These are phyloP conservation scores for Caenorhabditis plicata DNA, from an alignment of 2,888 invertebrate genomes.

Conservation along the genomic window DNA sequence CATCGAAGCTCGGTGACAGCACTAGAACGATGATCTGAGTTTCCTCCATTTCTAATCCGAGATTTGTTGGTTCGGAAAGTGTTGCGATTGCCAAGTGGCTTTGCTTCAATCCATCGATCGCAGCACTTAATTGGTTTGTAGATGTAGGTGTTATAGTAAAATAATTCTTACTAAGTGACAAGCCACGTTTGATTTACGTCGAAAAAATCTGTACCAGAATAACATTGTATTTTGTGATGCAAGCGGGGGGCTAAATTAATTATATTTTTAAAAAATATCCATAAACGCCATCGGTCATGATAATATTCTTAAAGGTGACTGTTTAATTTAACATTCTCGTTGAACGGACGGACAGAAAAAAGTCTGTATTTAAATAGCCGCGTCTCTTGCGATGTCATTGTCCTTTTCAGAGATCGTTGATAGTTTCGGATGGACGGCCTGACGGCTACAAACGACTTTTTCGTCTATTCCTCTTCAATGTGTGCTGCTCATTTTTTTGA, in stretches of 20 bases:
- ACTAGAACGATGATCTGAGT: constrained; percentile 43
- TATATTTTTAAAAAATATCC: too few species aligned
- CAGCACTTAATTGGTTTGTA: constrained; percentile 32
- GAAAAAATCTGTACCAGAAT: constrained; percentile 33
- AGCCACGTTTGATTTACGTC: constrained; percentile 50
- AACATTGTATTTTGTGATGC: constrained; percentile 36
- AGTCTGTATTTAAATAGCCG: too few species aligned
- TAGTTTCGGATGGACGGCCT: too few species aligned
- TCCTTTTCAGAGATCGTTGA: too few species aligned
- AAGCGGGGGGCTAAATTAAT: constrained; percentile 29
- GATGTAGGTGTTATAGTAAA: neutral
- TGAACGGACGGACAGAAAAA: too few species aligned
- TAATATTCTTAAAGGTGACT: too few species aligned
- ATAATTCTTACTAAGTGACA: constrained; percentile 34
- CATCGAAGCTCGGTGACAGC: constrained; percentile 41
- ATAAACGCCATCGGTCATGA: too few species aligned
- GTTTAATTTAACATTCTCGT: too few species aligned
- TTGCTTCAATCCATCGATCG: constrained; percentile 38
- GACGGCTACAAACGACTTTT: too few species aligned
- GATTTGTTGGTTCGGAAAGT: constrained; percentile 48
- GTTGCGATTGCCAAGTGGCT: constrained; percentile 50
- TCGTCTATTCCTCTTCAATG: too few species aligned
- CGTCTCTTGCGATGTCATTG: too few species aligned
- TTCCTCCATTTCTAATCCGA: constrained; percentile 51
- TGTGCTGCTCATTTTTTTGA: too few species aligned